Percentiles rank a stretch among this genome's conserved stretches.
Evolutionary conservation across 2,888 invertebrate species (phyloP).

Genomic region (Synanthedon tipuliformis): DNA sequence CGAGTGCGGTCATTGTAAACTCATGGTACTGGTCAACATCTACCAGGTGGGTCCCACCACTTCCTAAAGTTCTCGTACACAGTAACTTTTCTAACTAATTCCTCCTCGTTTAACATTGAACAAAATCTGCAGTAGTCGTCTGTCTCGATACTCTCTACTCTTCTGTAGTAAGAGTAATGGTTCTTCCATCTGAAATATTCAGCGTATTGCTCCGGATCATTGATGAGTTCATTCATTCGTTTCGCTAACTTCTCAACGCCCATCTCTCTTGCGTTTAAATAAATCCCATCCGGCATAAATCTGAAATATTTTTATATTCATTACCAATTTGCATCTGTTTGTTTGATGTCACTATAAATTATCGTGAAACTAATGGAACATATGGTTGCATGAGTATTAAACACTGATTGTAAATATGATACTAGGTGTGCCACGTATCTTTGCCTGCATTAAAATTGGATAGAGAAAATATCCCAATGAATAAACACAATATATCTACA

Average conservation of each 20-base stretch:
- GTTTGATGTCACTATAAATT: too few species aligned
- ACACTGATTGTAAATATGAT: too few species aligned
- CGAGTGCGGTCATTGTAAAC: too few species aligned
- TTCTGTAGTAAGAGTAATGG: conserved; percentile 38
- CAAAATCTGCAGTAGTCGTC: conserved; percentile 52
- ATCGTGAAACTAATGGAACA: too few species aligned
- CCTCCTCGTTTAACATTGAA: conserved; percentile 32
- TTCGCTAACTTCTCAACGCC: conserved; percentile 26
- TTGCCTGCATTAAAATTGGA: too few species aligned
- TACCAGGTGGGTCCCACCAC: conserved; percentile 40
- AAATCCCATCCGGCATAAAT: conserved; percentile 49
- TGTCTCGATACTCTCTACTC: conserved; percentile 27
- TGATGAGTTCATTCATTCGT: conserved; percentile 36
- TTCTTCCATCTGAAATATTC: conserved; percentile 50
- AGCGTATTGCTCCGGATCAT: conserved; percentile 29
- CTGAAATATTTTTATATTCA: conserved; percentile 23
- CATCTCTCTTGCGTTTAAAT: conserved; percentile 37
- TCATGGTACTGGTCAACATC: not conserved
- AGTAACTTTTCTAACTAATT: conserved; percentile 21
- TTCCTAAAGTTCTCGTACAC: conserved; percentile 29
- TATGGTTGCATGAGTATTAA: too few species aligned
- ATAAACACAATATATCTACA: too few species aligned
- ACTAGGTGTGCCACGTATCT: too few species aligned
- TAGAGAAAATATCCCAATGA: too few species aligned
- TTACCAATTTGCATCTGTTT: too few species aligned